phyloP scores from a whole-genome alignment of 2,113 vertebrate species.

The Cercocebus atys region DNA sequence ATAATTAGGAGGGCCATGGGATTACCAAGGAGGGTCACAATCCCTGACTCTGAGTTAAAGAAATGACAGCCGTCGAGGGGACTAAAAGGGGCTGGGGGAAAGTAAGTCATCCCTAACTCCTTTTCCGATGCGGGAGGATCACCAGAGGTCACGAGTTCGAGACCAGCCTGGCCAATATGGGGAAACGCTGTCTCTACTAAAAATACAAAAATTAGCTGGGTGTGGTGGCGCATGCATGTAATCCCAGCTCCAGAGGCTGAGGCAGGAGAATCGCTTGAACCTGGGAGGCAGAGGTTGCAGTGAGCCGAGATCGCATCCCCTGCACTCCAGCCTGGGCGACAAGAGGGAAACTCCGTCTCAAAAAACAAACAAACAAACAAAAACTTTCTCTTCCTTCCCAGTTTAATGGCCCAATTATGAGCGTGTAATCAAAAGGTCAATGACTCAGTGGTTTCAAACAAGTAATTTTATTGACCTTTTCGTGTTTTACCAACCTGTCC shows the following conservation, averaged over 20 bases:
- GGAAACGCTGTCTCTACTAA: no score
- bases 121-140: neutral
- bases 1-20: neutral
- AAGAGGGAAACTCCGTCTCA: no score
- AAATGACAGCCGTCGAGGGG: rapidly evolving
- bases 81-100: neutral
- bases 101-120: neutral
- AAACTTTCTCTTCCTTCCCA: neutral
- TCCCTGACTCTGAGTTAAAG: neutral
- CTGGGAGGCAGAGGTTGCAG: no score
- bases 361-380: no score
- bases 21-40: neutral
- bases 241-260: no score
- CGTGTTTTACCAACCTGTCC: neutral
- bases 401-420: neutral
- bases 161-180: no score
- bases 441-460: slow-evolving; percentile 55
- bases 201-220: no score
- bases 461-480: slow-evolving; percentile 64
- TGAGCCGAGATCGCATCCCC: no score
- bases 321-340: no score
- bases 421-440: neutral
- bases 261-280: no score
- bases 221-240: no score
- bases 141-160: no score